Conservation (phyloP, 37 sponge, comb jelly and placozoan species). For the Chondrilla cf. caribensis region DNA sequence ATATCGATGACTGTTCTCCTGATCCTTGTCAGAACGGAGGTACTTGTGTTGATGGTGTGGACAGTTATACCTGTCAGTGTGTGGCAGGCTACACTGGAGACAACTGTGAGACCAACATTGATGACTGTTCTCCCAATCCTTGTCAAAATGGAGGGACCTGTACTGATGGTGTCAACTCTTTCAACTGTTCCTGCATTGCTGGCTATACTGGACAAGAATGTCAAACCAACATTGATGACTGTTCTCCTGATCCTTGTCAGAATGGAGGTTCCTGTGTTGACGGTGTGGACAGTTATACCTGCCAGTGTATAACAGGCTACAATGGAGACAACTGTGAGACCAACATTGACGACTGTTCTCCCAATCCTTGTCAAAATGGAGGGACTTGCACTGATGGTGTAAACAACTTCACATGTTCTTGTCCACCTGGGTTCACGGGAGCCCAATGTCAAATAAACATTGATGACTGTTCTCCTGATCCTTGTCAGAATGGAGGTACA, state of each 20-base stretch:
- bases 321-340: constrained; percentile 30
- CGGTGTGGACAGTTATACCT: constrained; percentile 5
- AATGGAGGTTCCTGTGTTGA: constrained; percentile 23
- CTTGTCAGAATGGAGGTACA: constrained; percentile 21
- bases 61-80: constrained; percentile 19
- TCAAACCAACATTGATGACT: constrained; percentile 17
- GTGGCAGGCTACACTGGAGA: constrained; percentile 1
- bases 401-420: constrained; percentile 10
- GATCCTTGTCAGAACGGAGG: constrained; percentile 18
- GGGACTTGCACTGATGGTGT: neutral
- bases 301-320: constrained; percentile 29
- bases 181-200: neutral
- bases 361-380: constrained; percentile 22
- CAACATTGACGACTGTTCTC: constrained; percentile 23
- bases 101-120: constrained; percentile 7
- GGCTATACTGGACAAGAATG: constrained; percentile 13
- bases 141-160: neutral
- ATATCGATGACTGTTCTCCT: constrained; percentile 22
- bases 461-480: constrained; percentile 22
- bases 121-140: constrained; percentile 20
- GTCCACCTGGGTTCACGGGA: constrained; percentile 23
- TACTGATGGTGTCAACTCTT: constrained; percentile 5
- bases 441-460: neutral
- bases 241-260: neutral
- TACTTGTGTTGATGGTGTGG: constrained; percentile 16